A percentile compares a stretch with the other conserved stretches of the same genome.
phyloP scores from a whole-genome alignment of 2,797 vertebrate genomes.

The Fringilla coelebs region DNA sequence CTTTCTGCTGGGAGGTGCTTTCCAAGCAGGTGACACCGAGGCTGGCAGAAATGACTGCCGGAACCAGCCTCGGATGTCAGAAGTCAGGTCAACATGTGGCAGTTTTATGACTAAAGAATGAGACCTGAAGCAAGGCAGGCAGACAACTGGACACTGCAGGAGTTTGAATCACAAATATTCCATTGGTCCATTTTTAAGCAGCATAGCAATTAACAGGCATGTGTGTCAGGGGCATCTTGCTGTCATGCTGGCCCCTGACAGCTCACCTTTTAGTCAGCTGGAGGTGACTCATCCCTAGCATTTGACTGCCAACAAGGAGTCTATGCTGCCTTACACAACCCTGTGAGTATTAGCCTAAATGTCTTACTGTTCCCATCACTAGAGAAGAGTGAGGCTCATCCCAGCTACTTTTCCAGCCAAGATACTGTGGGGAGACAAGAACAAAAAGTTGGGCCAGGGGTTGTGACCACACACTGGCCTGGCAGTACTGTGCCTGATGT shows the following conservation, averaged over 20 bases:
- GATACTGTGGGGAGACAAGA: neutral
- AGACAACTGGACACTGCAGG: neutral
- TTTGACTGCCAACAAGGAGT: neutral
- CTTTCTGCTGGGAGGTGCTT: neutral
- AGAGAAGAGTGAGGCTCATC: neutral
- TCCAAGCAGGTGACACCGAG: rapidly evolving
- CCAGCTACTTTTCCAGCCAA: neutral
- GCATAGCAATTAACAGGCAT: neutral
- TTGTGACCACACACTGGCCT: neutral
- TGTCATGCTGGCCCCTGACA: neutral
- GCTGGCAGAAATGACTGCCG: neutral
- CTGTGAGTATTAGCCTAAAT: neutral
- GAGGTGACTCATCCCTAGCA: neutral
- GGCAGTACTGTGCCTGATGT: neutral
- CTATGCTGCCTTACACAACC: neutral
- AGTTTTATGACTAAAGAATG: neutral
- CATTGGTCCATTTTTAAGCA: neutral
- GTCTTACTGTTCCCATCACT: neutral
- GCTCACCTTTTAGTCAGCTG: neutral
- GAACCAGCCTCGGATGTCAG: neutral
- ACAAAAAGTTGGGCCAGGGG: neutral
- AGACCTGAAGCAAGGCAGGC: neutral
- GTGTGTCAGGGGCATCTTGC: neutral
- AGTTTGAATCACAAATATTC: neutral
- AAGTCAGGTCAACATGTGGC: neutral